A percentile compares a stretch with the other conserved stretches of the same genome.
phyloP scores from a whole-genome alignment of 2,888 invertebrate genomes.

The Camponotus fellah region DNA sequence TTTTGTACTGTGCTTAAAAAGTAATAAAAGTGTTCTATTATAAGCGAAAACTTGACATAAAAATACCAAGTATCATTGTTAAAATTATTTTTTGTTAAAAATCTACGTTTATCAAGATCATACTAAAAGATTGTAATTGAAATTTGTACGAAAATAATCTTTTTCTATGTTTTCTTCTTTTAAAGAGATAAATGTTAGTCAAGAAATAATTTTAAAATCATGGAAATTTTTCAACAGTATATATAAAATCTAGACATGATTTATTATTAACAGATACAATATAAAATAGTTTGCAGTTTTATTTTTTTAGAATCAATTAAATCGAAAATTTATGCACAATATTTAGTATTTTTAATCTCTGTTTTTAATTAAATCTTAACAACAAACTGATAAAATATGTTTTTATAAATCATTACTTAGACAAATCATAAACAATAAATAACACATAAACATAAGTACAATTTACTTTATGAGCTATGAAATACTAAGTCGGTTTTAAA shows the following conservation, averaged over 20 bases:
- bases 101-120: background rate
- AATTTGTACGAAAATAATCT: background rate
- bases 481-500: conserved; percentile 12
- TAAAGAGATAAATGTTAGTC: background rate
- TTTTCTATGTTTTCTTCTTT: background rate
- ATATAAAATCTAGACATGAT: background rate
- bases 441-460: background rate
- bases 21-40: background rate
- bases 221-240: background rate
- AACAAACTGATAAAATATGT: background rate
- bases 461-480: background rate
- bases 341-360: background rate
- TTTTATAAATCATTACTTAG: background rate
- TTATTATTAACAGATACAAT: background rate
- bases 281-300: background rate
- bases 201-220: background rate
- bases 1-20: background rate
- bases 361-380: background rate
- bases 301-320: background rate
- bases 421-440: background rate
- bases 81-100: conserved; percentile 7
- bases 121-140: background rate
- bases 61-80: background rate
- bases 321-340: background rate
- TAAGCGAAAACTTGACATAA: background rate